Evolutionary conservation across 2,797 vertebrate genomes (phyloP).

Genomic region (Labeo calbasu): DNA sequence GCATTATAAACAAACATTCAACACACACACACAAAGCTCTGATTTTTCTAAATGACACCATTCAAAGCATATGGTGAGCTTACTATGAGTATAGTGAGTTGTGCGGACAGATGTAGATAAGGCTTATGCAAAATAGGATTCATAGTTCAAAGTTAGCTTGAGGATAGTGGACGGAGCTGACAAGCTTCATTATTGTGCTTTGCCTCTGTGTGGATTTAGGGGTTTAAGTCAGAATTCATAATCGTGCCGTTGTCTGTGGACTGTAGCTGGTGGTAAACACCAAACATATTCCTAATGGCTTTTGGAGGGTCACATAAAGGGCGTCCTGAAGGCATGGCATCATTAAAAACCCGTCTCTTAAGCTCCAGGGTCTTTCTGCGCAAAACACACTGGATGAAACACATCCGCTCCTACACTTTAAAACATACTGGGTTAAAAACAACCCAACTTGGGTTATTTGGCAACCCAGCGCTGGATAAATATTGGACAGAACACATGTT

Average conservation of each 20-base stretch:
- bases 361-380: neutral
- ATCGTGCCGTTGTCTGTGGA: neutral
- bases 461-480: too few relatives aligned
- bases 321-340: neutral
- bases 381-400: neutral
- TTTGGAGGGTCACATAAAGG: conserved; percentile 34
- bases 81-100: neutral
- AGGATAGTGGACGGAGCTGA: conserved; percentile 25
- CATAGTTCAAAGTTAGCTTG: conserved; percentile 33
- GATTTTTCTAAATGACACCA: neutral
- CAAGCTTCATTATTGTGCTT: conserved; percentile 37
- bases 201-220: conserved; percentile 2
- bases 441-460: too few relatives aligned
- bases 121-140: conserved; percentile 30
- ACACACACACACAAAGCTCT: too few relatives aligned
- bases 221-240: conserved; percentile 42
- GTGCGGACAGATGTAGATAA: conserved; percentile 19
- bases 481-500: too few relatives aligned
- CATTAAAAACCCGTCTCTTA: neutral
- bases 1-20: neutral
- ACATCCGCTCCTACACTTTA: neutral
- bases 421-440: neutral
- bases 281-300: conserved; percentile 25
- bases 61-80: neutral
- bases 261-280: conserved; percentile 19